Percentiles rank a stretch among this genome's conserved stretches.
phyloP scores from a whole-genome alignment of 37 sponge, comb jelly and placozoan genomes.

The Diacarnus erythraeanus region DNA sequence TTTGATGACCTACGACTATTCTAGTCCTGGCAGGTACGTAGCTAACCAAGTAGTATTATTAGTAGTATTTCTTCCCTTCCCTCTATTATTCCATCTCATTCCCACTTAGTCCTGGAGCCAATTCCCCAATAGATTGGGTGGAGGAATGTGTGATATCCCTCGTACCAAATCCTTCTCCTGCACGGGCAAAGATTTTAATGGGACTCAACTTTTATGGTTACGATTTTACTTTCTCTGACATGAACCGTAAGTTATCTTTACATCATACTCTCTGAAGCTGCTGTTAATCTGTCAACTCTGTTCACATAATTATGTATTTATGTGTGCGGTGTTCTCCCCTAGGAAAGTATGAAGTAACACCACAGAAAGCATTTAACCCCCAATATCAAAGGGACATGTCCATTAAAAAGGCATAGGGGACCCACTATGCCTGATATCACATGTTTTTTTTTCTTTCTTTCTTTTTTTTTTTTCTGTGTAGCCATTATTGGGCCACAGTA shows the following conservation, averaged over 20 bases:
- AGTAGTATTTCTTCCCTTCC: background rate
- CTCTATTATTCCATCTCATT: slow-evolving; percentile 2
- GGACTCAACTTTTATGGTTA: slow-evolving; percentile 98
- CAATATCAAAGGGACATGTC: too few relatives aligned
- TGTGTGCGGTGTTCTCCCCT: too few relatives aligned
- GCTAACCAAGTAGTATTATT: background rate
- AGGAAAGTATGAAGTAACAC: too few relatives aligned
- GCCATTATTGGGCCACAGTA: slow-evolving; percentile 48
- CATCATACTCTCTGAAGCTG: too few relatives aligned
- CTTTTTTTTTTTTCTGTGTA: too few relatives aligned
- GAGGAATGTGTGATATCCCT: slow-evolving; percentile 67
- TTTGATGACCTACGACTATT: slow-evolving; percentile 96
- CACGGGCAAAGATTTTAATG: slow-evolving; percentile 83
- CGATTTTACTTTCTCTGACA: slow-evolving; percentile 57
- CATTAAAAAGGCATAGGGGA: too few relatives aligned
- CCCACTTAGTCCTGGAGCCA: slow-evolving; percentile 74
- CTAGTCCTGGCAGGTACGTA: too few relatives aligned
- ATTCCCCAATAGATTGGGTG: slow-evolving; percentile 87
- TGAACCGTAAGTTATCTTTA: slow-evolving; percentile 76
- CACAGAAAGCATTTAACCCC: too few relatives aligned
- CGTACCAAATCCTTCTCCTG: slow-evolving; percentile 50
- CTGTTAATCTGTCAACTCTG: too few relatives aligned
- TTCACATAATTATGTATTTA: too few relatives aligned
- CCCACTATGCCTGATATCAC: too few relatives aligned
- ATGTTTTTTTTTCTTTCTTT: too few relatives aligned